phyloP scores from a whole-genome alignment of 2,113 vertebrate genomes.

The Arvicanthis niloticus region DNA sequence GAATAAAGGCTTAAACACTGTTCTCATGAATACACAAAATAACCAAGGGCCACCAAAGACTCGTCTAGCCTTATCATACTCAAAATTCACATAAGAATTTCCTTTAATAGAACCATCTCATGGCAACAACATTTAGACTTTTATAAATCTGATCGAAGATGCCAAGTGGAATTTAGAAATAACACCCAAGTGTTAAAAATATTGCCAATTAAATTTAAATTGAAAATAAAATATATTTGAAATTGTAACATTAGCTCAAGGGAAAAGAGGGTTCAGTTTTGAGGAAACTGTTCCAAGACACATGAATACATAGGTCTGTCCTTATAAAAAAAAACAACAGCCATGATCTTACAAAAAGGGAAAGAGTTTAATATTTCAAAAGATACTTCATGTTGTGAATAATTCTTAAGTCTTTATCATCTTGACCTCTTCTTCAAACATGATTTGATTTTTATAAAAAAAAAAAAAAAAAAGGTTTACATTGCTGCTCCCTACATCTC shows the following conservation, averaged over 20 bases:
- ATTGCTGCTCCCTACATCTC: neutral
- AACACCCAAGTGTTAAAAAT: neutral
- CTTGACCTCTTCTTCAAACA: slow-evolving; percentile 8
- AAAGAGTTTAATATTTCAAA: slow-evolving; percentile 32
- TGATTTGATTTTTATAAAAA: neutral
- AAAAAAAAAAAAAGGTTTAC: neutral
- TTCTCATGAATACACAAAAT: slow-evolving; percentile 6
- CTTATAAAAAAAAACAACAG: neutral
- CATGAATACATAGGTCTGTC: neutral
- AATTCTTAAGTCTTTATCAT: neutral
- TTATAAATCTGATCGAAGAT: neutral
- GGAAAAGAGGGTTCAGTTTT: slow-evolving; percentile 2
- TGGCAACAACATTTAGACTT: neutral
- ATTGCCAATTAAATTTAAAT: slow-evolving; percentile 25
- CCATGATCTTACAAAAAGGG: neutral
- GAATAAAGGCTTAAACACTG: neutral
- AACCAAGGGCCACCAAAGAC: neutral
- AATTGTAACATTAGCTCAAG: neutral
- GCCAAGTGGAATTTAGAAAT: neutral
- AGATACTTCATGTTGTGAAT: slow-evolving; percentile 15
- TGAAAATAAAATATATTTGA: neutral
- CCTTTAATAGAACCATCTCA: neutral
- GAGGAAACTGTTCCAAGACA: neutral
- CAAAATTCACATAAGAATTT: slow-evolving; percentile 17
- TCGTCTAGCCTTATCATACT: neutral